These are phyloP conservation scores for Arremon brunneinucha DNA, from an alignment of 2,797 vertebrate species.

Conservation along the genomic window DNA sequence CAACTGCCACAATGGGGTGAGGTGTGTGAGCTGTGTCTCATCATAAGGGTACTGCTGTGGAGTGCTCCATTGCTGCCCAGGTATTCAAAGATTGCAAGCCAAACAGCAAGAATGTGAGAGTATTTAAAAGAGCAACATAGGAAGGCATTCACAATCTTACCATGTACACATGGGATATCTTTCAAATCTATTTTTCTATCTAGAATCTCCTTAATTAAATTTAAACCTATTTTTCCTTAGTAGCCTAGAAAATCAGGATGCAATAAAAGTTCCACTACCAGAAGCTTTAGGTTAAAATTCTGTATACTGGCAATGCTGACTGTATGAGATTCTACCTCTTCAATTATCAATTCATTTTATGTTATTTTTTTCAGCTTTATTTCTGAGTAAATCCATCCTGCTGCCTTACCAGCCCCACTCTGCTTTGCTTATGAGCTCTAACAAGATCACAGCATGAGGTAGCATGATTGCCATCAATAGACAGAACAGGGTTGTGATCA, in stretches of 20 bases:
- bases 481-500: background rate
- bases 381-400: conserved; percentile 1
- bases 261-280: background rate
- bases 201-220: background rate
- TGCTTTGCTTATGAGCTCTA: background rate
- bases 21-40: background rate
- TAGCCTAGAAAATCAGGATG: background rate
- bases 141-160: background rate
- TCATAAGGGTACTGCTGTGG: background rate
- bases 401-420: background rate
- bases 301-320: background rate
- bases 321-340: background rate
- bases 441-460: conserved; percentile 22
- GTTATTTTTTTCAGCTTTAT: conserved; percentile 3
- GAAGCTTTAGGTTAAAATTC: background rate
- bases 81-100: background rate
- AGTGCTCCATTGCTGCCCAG: background rate
- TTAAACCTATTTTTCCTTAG: background rate
- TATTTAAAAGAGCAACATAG: background rate
- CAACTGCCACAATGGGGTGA: rapidly evolving
- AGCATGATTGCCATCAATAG: background rate
- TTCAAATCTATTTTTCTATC: background rate
- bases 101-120: background rate
- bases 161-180: background rate
- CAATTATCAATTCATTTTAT: background rate